Base-by-base conservation (phyloP, 2,888 invertebrate species). In the Galerucella pusilla region DNA sequence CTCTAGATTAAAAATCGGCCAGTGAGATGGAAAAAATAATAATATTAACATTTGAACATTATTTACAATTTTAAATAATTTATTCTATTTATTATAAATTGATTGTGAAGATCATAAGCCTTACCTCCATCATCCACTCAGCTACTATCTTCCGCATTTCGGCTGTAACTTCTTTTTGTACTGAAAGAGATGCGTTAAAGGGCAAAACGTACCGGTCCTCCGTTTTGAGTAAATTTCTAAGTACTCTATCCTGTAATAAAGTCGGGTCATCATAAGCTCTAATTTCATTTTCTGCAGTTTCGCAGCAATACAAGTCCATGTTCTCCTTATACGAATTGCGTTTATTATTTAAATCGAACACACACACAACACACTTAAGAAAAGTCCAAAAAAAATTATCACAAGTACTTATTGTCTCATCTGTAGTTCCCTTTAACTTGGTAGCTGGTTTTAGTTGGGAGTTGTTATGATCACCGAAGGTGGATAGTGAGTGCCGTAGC, bases 61-160 rank as follows among this genome's bases (percentile, higher is more conserved):
- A 7, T 7, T 7, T 42, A 42, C 35, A 42, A 42, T 42, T 42
- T 42, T 42, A 35, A 35, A 35, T 3, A 35, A 35, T 35, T 35
- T 5, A 42, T 42, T 42, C 35, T 42, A 42, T 42, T 42, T 42
- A 42, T 42, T 42, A 42, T 42, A 42, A 35, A 5, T 35, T 35
- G 35, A 35, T 35, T 35, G 6, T 35, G 6, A 35, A 42, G 7
- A 42, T 42, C 1, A 42, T 42, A 42, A 42, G 35, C 35, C 85
- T 90, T 91, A 97, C 97, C 95, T 98, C 97, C 89, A 96, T 92
- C 97, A 98, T 97, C 98, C 98, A 98, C 88, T 96, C 94, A 84
- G 96, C 94, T 85, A 97, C 96, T 88, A 96, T 92, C 88, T 94
- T 94, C 87, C 97, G 92, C 97, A 97, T 97, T 85, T 92, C 92